Evolutionary conservation across 2,888 invertebrate species (phyloP).

Genomic region (Cancer borealis): DNA sequence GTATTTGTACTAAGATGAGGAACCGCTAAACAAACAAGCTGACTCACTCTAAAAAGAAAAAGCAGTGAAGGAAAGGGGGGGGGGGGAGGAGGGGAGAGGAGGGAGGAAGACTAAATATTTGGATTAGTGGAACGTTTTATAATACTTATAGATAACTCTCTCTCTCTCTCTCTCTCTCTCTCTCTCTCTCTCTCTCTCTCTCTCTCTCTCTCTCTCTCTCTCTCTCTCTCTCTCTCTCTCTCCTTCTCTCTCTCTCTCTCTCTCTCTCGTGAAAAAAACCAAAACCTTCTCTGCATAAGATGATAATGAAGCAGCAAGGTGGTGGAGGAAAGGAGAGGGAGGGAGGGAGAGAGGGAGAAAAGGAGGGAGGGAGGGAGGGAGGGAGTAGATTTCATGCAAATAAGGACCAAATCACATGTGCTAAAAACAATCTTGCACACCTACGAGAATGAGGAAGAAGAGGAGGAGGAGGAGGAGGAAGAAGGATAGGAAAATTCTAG

Average conservation of each 20-base stretch:
- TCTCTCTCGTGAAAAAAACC: not conserved
- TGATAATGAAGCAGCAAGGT: not conserved
- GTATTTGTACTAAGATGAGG: not conserved
- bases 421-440: not conserved
- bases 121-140: not conserved
- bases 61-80: not conserved
- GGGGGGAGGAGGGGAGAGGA: not conserved
- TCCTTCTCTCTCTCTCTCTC: not conserved
- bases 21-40: not conserved
- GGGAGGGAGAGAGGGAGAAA: not conserved
- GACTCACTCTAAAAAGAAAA: not conserved
- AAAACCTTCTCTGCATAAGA: not conserved
- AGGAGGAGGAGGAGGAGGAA: not conserved
- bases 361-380: not conserved
- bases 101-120: not conserved
- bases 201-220: slow-evolving; percentile 12
- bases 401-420: not conserved
- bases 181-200: slow-evolving; percentile 20
- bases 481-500: too few relatives aligned
- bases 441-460: not conserved
- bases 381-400: not conserved
- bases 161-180: slow-evolving; percentile 20
- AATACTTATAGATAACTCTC: not conserved
- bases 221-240: not conserved
- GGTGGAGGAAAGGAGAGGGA: not conserved